Percentiles rank a stretch among this genome's conserved stretches.
Conservation (phyloP, 2,888 invertebrate species). For the Meliscaeva auricollis region DNA sequence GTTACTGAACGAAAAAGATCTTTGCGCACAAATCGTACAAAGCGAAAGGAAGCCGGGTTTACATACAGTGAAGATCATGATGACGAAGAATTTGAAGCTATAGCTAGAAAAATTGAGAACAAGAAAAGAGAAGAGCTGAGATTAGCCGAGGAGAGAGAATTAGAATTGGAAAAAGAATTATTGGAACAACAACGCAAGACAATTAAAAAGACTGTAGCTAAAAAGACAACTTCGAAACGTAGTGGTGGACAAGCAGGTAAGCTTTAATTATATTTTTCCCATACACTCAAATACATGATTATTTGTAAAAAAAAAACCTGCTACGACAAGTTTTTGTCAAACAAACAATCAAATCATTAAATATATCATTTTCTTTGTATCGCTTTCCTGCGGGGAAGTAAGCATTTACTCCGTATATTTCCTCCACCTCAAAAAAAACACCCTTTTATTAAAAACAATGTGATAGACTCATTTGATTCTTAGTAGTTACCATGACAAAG, state of each 20-base stretch:
- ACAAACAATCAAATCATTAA: too few relatives aligned
- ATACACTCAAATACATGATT: too few relatives aligned
- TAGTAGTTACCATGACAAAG: too few relatives aligned
- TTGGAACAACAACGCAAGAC: slow-evolving; percentile 43
- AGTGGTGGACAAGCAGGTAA: slow-evolving; percentile 48
- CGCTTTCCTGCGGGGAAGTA: too few relatives aligned
- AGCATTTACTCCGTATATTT: too few relatives aligned
- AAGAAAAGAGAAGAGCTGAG: slow-evolving; percentile 59
- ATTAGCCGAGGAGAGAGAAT: slow-evolving; percentile 58
- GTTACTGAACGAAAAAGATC: slow-evolving; percentile 77
- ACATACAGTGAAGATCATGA: slow-evolving; percentile 78
- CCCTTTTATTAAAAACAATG: too few relatives aligned
- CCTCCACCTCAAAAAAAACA: too few relatives aligned
- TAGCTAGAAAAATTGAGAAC: slow-evolving; percentile 66
- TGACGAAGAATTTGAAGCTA: slow-evolving; percentile 77
- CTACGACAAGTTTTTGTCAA: too few relatives aligned
- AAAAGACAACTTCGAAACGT: slow-evolving; percentile 67
- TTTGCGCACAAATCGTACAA: slow-evolving; percentile 78
- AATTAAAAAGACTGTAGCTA: slow-evolving; percentile 64
- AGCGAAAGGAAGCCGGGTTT: slow-evolving; percentile 78
- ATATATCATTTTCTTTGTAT: too few relatives aligned
- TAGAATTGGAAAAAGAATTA: slow-evolving; percentile 51
- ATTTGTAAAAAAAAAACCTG: too few relatives aligned
- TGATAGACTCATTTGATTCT: too few relatives aligned
- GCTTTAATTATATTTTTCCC: slow-evolving; percentile 12